Base-by-base conservation (phyloP, 2,113 vertebrate species). In the Sinocyclocheilus grahami region DNA sequence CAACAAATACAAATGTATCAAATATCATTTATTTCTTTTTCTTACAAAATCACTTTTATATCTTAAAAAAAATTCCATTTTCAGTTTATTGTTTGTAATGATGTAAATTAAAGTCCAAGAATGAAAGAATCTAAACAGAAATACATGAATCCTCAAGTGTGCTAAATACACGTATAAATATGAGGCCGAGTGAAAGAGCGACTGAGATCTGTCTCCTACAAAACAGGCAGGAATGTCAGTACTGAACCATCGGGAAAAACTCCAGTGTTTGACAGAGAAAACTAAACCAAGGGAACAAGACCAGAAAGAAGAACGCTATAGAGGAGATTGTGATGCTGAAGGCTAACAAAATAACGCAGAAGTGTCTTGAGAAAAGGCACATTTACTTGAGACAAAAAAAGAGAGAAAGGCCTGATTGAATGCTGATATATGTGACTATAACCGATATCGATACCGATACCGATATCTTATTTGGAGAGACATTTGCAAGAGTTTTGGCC, bases 191-290 rank as follows among this genome's bases (percentile, higher is more conserved):
- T 81, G 63, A n/a, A 37, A 51, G 58, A 65, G 16, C 14, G 18
- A 22, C 18, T 0, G 18, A 58, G 55, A 58, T 58, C 27, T 58
- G 37, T 42, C 67, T 90, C 89, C 89, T 83, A 85, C 82, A 1
- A 30, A 24, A 79, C 85, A 46, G 24, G 85, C 84, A 88, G 89
- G 89, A 88, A 88, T 90, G 87, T 90, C 85, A 83, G 82, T 42
- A 20, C 22, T 53, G 30, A n/a, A n/a, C 42, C 51, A 37, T 20
- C 9, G 22, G 14, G 14, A 33, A 39, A 24, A 16, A 67, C 77
- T 88, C 89, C 89, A 90, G 89, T 90, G 89, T 87, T 85, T 80
- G 83, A 88, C 85, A 72, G 63, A 71, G 39, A 78, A 63, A 76
- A 78, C 39, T 62, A 42, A 12, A 86, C 33, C 46, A 14, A 89